Evolutionary conservation across 2,113 vertebrate genomes (phyloP).

Genomic region (Balaenoptera acutorostrata): DNA sequence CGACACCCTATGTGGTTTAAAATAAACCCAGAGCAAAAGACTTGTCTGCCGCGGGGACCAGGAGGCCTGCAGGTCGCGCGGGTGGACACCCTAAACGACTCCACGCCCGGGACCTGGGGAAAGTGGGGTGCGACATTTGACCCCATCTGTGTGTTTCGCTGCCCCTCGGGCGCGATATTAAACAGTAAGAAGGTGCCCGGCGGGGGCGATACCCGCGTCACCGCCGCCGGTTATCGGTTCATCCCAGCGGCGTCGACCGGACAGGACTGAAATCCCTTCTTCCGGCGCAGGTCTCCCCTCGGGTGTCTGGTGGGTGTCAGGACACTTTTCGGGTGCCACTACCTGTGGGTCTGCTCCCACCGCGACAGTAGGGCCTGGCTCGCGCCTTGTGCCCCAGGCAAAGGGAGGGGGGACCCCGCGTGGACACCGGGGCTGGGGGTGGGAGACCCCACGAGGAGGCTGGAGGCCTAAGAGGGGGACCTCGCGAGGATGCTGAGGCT

Average conservation of each 20-base stretch:
- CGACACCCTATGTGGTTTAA: slow-evolving; percentile 56
- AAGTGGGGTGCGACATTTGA: background rate
- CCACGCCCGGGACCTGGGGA: background rate
- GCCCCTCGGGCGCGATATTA: background rate
- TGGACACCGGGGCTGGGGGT: background rate
- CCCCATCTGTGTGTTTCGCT: background rate
- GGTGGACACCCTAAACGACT: background rate
- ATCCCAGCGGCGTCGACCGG: background rate
- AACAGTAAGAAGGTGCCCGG: background rate
- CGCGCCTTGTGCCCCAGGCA: background rate
- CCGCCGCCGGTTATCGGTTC: background rate
- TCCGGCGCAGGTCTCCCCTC: background rate
- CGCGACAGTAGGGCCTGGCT: background rate
- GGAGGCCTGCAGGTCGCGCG: background rate
- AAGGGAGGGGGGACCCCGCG: no score
- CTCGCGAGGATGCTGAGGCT: background rate
- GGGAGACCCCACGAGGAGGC: no score
- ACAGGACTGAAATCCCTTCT: background rate
- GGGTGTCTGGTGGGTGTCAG: background rate
- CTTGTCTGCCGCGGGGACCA: slow-evolving; percentile 15
- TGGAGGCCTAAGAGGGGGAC: background rate
- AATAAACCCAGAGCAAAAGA: slow-evolving; percentile 60
- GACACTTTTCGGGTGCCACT: background rate
- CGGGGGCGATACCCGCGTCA: background rate
- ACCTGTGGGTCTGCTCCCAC: background rate